phyloP scores from a whole-genome alignment of 2,797 vertebrate species.

The Halcyon chelicuti region DNA sequence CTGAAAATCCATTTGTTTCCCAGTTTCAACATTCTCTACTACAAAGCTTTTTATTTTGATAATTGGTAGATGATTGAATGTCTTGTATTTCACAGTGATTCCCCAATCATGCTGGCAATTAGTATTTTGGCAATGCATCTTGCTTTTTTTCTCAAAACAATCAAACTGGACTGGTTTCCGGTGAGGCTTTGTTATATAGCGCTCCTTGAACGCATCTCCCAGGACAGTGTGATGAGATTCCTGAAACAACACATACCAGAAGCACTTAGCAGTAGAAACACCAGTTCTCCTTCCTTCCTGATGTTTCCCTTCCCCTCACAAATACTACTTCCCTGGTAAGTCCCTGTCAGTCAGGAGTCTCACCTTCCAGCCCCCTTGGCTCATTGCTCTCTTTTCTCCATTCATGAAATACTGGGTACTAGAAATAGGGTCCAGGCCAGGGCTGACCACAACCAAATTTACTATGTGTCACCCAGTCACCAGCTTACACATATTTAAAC shows the following conservation, averaged over 20 bases:
- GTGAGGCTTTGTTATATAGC: slow-evolving; percentile 65
- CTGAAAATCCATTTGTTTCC: slow-evolving; percentile 50
- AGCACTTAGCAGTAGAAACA: not conserved
- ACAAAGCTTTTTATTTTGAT: slow-evolving; percentile 84
- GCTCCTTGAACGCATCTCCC: slow-evolving; percentile 65
- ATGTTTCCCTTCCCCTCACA: not conserved
- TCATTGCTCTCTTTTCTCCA: not conserved
- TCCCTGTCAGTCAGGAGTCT: not conserved
- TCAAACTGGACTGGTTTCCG: not conserved
- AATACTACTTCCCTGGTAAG: not conserved
- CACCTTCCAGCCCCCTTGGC: not conserved
- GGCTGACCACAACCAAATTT: not conserved
- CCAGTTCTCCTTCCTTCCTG: not conserved
- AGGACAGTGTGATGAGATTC: slow-evolving; percentile 78
- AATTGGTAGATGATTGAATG: slow-evolving; percentile 77
- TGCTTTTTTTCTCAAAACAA: slow-evolving; percentile 75
- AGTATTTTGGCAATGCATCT: slow-evolving; percentile 73
- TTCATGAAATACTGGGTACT: not conserved
- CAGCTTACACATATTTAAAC: not conserved
- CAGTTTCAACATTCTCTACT: slow-evolving; percentile 67
- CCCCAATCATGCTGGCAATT: slow-evolving; percentile 80
- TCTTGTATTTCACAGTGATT: slow-evolving; percentile 74
- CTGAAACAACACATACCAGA: slow-evolving; percentile 52
- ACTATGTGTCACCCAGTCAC: not conserved
- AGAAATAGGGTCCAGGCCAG: not conserved